phyloP scores from a whole-genome alignment of 30 jellyfish, hydroid and myxozoan genomes.

The Mastigias papua region DNA sequence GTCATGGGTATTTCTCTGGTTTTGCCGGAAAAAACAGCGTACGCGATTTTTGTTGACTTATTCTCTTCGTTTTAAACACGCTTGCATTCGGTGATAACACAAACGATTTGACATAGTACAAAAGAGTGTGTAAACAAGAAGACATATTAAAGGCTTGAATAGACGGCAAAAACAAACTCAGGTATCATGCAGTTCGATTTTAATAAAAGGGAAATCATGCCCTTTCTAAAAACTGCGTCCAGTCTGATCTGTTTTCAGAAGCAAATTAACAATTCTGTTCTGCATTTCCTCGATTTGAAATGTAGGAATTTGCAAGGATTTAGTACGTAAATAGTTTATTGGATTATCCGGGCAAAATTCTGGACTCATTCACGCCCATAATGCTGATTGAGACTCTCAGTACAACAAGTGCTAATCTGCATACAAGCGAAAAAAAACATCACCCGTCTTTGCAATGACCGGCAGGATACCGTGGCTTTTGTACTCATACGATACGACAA shows the following conservation, averaged over 20 bases:
- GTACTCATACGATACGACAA: conserved; percentile 20
- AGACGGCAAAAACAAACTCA: conserved; percentile 58
- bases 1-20: conserved; percentile 32
- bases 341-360: conserved; percentile 49
- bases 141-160: conserved; percentile 41
- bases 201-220: conserved; percentile 55
- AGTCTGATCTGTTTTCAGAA: conserved; percentile 53
- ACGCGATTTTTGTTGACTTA: conserved; percentile 38
- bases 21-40: conserved; percentile 67
- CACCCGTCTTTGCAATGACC: conserved; percentile 36
- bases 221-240: conserved; percentile 22
- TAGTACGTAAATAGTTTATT: conserved; percentile 64
- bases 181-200: conserved; percentile 46
- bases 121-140: conserved; percentile 30
- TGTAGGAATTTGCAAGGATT: conserved; percentile 62
- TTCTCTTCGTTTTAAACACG: conserved; percentile 46
- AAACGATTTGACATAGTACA: conserved; percentile 37
- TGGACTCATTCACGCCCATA: conserved; percentile 73
- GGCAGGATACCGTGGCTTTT: conserved; percentile 37
- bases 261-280: conserved; percentile 49
- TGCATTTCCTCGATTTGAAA: conserved; percentile 62
- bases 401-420: conserved; percentile 51
- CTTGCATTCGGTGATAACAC: conserved; percentile 34
- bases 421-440: conserved; percentile 33
- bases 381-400: conserved; percentile 26